Evolutionary conservation across 1,140 invertebrate species (phyloP), one percentile per base, ranked within the genome.

Genomic region (Ceratina calcarata): DNA sequence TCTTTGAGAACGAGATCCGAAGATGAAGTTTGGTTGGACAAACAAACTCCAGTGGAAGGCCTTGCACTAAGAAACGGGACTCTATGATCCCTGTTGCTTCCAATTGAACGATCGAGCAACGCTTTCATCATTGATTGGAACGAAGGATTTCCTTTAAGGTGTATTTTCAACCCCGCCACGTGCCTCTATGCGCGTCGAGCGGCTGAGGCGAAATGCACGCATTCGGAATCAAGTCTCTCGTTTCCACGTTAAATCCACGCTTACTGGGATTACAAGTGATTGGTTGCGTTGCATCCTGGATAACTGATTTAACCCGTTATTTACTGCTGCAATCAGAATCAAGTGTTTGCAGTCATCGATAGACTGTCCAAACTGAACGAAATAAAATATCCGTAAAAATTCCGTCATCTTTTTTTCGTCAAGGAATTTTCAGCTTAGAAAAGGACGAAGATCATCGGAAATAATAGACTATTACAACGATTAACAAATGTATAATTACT

Each of bases 51-150:
- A 1, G 1, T n/a, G n/a, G n/a, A n/a, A n/a, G n/a, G n/a, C 16
- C 16, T 24, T 20, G 7, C 22, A 20, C 0, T 6, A 3, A 20
- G 45, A 55, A 13, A 60, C 22, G 27, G 6, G 37, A 6, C 37
- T 45, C 55, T 16, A 32, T 13, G 68, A 58, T 60, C 22, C 68
- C 49, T 69, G 49, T 57, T 69, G 67, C 67, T 69, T 53, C 79
- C 55, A 73, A 81, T 81, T 77, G 68, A 72, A 69, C 51, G 64
- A n/a, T 53, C 53, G 51, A 20, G 15, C 55, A 0, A 6, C 53
- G 32, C 7, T 57, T 67, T 53, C 61, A 65, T 37, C 73, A 24
- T n/a, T 81, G 73, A 81, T 83, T 73, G 82, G 57, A 53, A 70
- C 62, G 20, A 53, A 15, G 13, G 22, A 32, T 73, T 69, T 53